Percentiles rank a stretch among this genome's conserved stretches.
phyloP scores from a whole-genome alignment of 1,140 invertebrate genomes.

The Lordiphosa collinella region DNA sequence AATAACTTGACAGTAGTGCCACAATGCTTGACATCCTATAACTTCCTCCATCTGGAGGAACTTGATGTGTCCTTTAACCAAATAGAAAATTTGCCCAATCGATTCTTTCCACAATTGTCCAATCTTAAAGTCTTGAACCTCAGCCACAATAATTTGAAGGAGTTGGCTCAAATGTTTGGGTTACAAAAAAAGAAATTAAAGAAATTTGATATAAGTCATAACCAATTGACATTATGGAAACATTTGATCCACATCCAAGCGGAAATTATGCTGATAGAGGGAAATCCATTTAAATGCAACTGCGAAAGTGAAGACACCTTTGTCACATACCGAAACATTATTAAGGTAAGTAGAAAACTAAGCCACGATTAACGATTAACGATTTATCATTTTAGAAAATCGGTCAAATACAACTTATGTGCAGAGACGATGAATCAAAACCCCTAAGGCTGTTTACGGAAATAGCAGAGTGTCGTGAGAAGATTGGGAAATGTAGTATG shows the following conservation, averaged over 20 bases:
- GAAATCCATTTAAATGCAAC: constrained; percentile 7
- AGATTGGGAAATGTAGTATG: too few relatives aligned
- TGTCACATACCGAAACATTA: too few relatives aligned
- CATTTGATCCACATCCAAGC: not conserved
- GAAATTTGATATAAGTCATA: constrained; percentile 8
- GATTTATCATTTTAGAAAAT: too few relatives aligned
- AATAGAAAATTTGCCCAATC: not conserved
- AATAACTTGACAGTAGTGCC: constrained; percentile 4
- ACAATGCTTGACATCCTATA: not conserved
- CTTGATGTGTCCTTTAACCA: constrained; percentile 23
- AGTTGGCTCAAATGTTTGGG: not conserved
- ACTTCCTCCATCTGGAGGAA: not conserved
- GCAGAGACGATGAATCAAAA: too few relatives aligned
- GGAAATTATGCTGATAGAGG: not conserved
- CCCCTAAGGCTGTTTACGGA: too few relatives aligned
- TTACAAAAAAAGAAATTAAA: not conserved
- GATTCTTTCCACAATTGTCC: not conserved
- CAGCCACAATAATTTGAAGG: not conserved
- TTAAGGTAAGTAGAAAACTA: too few relatives aligned
- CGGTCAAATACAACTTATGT: too few relatives aligned
- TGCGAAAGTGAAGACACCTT: not conserved
- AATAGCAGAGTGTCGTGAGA: too few relatives aligned
- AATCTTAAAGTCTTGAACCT: not conserved
- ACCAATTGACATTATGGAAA: not conserved
- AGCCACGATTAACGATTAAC: too few relatives aligned